Conservation (phyloP, 2,113 vertebrate species). For the Verasper variegatus region DNA sequence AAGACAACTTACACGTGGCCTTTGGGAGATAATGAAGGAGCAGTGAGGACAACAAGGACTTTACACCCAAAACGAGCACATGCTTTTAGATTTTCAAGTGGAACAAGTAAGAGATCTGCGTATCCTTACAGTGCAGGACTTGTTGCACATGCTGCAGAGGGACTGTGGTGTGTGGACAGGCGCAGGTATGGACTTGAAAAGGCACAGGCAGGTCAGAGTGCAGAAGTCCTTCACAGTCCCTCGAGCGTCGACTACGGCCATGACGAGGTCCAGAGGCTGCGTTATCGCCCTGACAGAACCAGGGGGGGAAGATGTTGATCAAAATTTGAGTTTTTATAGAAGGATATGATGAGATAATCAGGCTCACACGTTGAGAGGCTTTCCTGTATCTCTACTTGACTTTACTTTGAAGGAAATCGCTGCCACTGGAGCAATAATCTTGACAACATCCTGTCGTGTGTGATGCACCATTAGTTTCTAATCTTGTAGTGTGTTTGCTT, state of each 20-base stretch:
- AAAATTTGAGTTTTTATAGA: too few species aligned
- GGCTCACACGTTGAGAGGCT: too few species aligned
- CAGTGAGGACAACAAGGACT: not conserved
- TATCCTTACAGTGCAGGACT: constrained; percentile 85
- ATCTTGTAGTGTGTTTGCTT: too few species aligned
- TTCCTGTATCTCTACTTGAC: too few species aligned
- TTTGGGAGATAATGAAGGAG: constrained; percentile 43
- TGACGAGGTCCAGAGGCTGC: constrained; percentile 90
- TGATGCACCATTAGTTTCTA: too few species aligned
- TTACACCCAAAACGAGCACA: not conserved
- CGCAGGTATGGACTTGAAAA: constrained; percentile 80
- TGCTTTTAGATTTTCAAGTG: not conserved
- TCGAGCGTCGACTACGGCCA: constrained; percentile 88
- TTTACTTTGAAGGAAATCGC: too few species aligned
- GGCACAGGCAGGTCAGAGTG: constrained; percentile 87
- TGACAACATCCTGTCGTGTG: too few species aligned
- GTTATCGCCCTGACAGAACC: constrained; percentile 83
- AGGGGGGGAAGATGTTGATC: not conserved
- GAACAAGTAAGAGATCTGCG: not conserved
- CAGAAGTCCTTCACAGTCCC: constrained; percentile 93
- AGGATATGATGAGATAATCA: not conserved
- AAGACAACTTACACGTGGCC: constrained; percentile 88
- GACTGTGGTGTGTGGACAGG: constrained; percentile 27
- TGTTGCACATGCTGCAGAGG: constrained; percentile 91
- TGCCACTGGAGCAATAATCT: too few species aligned